Conservation (phyloP, 2,888 invertebrate genomes). For the Dendrolimus pini region DNA sequence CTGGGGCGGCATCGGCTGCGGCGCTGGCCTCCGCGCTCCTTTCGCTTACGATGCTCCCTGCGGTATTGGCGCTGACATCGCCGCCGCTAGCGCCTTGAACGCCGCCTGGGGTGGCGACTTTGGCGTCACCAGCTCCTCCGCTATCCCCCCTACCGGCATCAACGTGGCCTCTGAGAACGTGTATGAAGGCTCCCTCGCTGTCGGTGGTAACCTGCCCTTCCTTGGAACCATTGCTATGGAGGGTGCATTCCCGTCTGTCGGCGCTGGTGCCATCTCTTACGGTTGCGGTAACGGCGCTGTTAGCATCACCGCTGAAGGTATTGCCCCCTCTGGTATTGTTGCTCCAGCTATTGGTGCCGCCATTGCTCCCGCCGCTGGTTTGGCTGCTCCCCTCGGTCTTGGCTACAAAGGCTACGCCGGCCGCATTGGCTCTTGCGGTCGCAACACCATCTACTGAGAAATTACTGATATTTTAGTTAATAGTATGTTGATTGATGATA, state of each 20-base stretch:
- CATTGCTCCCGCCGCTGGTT: neutral
- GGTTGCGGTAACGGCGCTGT: slow-evolving; percentile 9
- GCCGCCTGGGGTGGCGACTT: slow-evolving; percentile 14
- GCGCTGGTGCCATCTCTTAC: slow-evolving; percentile 21
- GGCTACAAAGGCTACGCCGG: slow-evolving; percentile 1
- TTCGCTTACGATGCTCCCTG: slow-evolving; percentile 4
- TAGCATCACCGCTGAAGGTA: slow-evolving; percentile 4
- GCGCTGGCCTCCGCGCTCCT: slow-evolving; percentile 1
- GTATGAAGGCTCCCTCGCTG: slow-evolving; percentile 20
- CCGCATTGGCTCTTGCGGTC: neutral
- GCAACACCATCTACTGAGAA: neutral
- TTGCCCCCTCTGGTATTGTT: slow-evolving; percentile 8
- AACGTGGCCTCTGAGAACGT: slow-evolving; percentile 25
- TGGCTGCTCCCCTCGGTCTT: slow-evolving; percentile 2
- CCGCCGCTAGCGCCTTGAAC: neutral
- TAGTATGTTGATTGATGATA: no score
- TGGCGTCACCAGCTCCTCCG: slow-evolving; percentile 21
- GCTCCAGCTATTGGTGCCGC: slow-evolving; percentile 5
- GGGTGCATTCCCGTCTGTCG: slow-evolving; percentile 24
- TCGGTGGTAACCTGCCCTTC: slow-evolving; percentile 20
- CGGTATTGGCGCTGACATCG: slow-evolving; percentile 8
- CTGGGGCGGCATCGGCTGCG: slow-evolving; percentile 16
- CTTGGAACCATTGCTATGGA: slow-evolving; percentile 25
- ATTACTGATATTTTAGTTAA: no score
- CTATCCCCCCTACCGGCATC: slow-evolving; percentile 21